phyloP scores from a whole-genome alignment of 2,797 vertebrate genomes.

The Psittacula echo region DNA sequence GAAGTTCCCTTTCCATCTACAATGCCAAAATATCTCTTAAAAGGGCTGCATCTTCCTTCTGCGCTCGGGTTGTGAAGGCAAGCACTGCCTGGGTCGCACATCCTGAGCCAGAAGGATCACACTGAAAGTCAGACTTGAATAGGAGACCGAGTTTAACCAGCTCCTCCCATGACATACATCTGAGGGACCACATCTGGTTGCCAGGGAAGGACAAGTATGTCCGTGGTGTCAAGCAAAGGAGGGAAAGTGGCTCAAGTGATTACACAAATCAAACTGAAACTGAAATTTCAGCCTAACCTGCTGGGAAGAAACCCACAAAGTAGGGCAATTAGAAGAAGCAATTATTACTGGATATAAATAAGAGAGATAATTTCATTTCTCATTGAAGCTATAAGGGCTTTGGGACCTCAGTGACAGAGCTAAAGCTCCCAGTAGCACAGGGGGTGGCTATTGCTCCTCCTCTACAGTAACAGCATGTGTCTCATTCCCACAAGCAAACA shows the following conservation, averaged over 20 bases:
- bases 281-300: conserved; percentile 52
- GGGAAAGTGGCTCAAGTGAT: neutral
- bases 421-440: conserved; percentile 14
- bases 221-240: neutral
- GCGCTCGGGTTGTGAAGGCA: fast-evolving
- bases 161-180: neutral
- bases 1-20: neutral
- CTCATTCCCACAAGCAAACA: neutral
- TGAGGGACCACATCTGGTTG: neutral
- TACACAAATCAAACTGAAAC: conserved; percentile 46
- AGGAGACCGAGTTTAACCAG: neutral
- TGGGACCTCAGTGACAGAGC: neutral
- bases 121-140: neutral
- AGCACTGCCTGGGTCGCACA: fast-evolving
- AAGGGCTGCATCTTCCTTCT: neutral
- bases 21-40: fast-evolving
- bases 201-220: neutral
- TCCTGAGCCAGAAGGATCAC: neutral
- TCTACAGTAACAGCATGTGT: neutral
- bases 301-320: conserved; percentile 38
- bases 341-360: conserved; percentile 51
- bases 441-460: neutral
- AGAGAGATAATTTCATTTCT: conserved; percentile 46
- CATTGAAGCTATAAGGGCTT: conserved; percentile 51
- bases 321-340: conserved; percentile 52